A percentile compares a stretch with the other conserved stretches of the same genome.
Evolutionary conservation across 2,113 vertebrate genomes (phyloP).

Genomic region (Prunella himalayana): DNA sequence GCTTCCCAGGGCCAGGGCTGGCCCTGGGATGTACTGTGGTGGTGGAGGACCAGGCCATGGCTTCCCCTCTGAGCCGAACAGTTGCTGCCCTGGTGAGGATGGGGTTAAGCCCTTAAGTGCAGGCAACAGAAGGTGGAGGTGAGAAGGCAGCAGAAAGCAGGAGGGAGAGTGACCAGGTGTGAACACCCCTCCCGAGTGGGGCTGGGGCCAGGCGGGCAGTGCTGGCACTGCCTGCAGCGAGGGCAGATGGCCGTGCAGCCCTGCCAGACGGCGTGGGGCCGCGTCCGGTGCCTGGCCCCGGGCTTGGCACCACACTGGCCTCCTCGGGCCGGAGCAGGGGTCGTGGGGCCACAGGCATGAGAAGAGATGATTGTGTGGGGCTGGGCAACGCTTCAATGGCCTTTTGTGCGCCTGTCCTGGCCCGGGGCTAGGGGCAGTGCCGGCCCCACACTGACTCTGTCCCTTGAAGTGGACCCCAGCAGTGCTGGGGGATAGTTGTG

Average conservation of each 20-base stretch:
- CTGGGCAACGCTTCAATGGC: neutral
- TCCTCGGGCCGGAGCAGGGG: neutral
- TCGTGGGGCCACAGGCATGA: neutral
- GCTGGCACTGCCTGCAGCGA: neutral
- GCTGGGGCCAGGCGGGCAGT: neutral
- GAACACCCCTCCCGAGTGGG: neutral
- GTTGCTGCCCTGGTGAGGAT: neutral
- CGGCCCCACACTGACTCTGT: neutral
- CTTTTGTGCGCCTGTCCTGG: neutral
- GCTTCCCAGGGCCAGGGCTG: neutral
- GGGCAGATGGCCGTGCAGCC: constrained; percentile 25
- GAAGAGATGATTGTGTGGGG: constrained; percentile 42
- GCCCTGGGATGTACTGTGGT: fast-evolving
- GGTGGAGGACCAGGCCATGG: neutral
- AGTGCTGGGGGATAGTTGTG: neutral
- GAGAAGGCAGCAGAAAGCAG: constrained; percentile 29
- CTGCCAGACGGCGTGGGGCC: neutral
- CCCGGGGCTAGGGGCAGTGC: neutral
- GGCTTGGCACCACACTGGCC: neutral
- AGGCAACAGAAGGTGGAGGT: constrained; percentile 36
- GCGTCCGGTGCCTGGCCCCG: fast-evolving
- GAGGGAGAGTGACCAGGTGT: constrained; percentile 1
- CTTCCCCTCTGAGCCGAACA: fast-evolving
- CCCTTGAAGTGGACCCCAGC: neutral
- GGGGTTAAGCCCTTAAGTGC: constrained; percentile 23